phyloP scores from a whole-genome alignment of 2,888 invertebrate genomes.

The Tipula vernalis region DNA sequence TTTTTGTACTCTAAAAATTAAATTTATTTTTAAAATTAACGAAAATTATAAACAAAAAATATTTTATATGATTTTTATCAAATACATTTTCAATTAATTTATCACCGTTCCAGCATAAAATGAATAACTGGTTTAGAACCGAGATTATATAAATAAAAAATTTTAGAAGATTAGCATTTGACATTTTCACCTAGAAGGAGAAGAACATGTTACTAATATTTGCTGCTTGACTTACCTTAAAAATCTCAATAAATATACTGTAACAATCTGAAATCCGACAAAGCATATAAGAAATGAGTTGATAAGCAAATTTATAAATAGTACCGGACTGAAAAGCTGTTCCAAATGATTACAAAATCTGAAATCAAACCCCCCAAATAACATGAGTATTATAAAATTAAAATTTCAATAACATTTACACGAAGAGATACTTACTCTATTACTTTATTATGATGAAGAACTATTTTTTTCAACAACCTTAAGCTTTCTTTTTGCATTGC shows the following conservation, averaged over 20 bases:
- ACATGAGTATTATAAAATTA: not conserved
- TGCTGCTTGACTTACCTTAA: not conserved
- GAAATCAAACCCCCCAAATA: conserved; percentile 6
- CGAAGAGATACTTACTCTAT: conserved; percentile 24
- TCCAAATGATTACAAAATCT: conserved; percentile 29
- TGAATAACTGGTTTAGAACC: conserved; percentile 28
- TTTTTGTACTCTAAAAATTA: conserved; percentile 24
- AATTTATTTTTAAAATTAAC: not conserved
- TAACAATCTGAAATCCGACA: conserved; percentile 34
- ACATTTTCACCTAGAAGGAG: conserved; percentile 24
- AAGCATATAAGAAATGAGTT: conserved; percentile 33
- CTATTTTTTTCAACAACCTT: conserved; percentile 21
- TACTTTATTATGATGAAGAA: conserved; percentile 25
- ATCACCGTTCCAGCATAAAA: conserved; percentile 32
- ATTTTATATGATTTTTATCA: not conserved
- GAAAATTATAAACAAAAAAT: not conserved
- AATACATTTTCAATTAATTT: conserved; percentile 29
- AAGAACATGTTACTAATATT: not conserved
- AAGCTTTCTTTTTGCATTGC: conserved; percentile 18
- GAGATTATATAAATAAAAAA: conserved; percentile 32
- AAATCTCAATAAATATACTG: conserved; percentile 19
- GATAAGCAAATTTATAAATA: conserved; percentile 30
- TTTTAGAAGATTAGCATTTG: conserved; percentile 30
- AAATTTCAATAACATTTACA: not conserved
- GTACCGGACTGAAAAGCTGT: conserved; percentile 30